Base-by-base conservation (phyloP, 2,113 vertebrate genomes). In the Pelecanoides urinatrix region DNA sequence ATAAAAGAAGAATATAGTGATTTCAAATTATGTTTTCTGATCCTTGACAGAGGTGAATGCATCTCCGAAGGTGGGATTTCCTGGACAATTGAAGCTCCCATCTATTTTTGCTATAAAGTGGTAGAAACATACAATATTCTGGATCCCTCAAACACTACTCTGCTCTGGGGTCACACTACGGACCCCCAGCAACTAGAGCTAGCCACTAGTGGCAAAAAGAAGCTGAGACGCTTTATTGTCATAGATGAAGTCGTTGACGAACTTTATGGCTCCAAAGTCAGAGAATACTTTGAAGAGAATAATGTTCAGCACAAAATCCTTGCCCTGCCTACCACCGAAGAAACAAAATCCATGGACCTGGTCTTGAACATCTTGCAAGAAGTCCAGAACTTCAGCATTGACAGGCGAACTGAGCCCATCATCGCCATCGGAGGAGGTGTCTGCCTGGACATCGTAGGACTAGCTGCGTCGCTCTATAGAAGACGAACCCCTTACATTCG, bases 261-360 rank as follows among this genome's bases (percentile, higher is more conserved):
- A 88, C 97, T 98, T 59, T 99, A 99, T 0, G 98, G 98, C 61
- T 49, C 96, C 58, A 89, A 94, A 93, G 96, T 98, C 52, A 91
- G 95, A 21, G 71, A 96, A 11, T 99, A 99, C 96, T 97, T 99
- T 7, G 92, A 98, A 55, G 71, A 97, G 72, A 97, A 98, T 36
- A 95, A 98, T 1, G 98, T 98, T 53, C 71, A 97, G 32, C 97
- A 97, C 96, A 98, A 97, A 94, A 98, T 99, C 80, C 96, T 99
- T 2, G 72, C 98, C 42, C 92, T 99, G 70, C 97, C 98, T 2
- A 98, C 98, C 81, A 98, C 98, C 0, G 98, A 99, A 79, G 98
- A 99, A 95, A 99, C 98, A 0, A 99, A 99, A 96, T 98, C 98
- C 71, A 99, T 99, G 97, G 98, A 98, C 21, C 81, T 98, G 77